phyloP scores from a whole-genome alignment of 2,113 vertebrate species.

The Phrynosoma blainvillii region DNA sequence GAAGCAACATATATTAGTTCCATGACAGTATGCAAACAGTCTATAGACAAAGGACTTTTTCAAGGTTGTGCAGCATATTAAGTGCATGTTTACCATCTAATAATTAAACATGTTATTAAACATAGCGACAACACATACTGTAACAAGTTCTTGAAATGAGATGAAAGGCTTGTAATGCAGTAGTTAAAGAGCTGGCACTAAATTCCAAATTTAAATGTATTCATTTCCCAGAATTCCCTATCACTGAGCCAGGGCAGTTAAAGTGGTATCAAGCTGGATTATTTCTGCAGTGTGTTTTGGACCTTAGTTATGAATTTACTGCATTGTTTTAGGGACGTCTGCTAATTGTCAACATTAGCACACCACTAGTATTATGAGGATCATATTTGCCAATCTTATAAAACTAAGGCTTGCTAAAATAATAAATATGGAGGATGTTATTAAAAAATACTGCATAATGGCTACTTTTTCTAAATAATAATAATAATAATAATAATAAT shows the following conservation, averaged over 20 bases:
- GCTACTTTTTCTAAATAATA: no score
- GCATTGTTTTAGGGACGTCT: neutral
- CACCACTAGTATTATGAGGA: neutral
- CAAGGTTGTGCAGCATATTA: neutral
- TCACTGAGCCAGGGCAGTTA: no score
- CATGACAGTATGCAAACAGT: neutral
- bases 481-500: no score
- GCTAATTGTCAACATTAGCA: no score
- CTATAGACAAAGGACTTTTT: neutral
- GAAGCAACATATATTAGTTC: conserved; percentile 10
- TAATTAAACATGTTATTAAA: neutral
- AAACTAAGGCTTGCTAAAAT: neutral
- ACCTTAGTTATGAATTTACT: no score
- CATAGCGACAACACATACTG: neutral
- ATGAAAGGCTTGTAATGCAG: neutral
- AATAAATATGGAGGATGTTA: no score
- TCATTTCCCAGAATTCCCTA: no score
- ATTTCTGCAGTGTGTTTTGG: neutral
- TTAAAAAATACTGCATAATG: neutral
- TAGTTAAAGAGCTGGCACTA: neutral
- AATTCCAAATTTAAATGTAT: neutral
- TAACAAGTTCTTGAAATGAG: neutral
- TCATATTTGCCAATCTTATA: neutral
- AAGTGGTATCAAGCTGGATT: no score
- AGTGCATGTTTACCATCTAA: neutral